Percentiles rank a stretch among this genome's conserved stretches.
Evolutionary conservation across 2,113 vertebrate species (phyloP).

Genomic region (Euleptes europaea): DNA sequence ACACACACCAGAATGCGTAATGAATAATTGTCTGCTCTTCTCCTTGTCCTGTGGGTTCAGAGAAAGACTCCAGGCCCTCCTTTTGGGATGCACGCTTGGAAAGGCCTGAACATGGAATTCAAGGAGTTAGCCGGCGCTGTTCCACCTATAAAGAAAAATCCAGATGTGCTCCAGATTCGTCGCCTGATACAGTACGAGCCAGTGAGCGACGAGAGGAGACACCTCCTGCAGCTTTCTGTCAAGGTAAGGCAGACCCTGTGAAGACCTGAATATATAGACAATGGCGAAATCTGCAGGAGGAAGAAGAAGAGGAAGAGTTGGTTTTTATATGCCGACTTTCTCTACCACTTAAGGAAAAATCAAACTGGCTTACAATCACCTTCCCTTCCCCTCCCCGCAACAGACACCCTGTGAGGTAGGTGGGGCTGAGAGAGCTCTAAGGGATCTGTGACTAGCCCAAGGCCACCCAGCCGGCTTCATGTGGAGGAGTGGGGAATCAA

Average conservation of each 20-base stretch:
- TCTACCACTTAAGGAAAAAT: no score
- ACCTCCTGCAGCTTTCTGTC: constrained; percentile 78
- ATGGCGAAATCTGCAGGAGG: no score
- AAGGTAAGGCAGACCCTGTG: constrained; percentile 75
- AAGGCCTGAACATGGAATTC: constrained; percentile 67
- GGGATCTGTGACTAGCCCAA: no score
- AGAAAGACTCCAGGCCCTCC: constrained; percentile 66
- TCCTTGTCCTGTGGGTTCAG: constrained; percentile 61
- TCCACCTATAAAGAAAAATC: constrained; percentile 69
- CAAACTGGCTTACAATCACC: no score
- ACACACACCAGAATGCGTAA: background rate
- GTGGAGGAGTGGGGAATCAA: no score
- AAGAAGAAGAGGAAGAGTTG: no score
- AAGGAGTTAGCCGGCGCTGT: constrained; percentile 1
- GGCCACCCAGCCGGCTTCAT: no score
- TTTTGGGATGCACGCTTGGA: constrained; percentile 65
- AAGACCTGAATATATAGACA: background rate
- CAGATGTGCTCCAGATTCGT: constrained; percentile 82
- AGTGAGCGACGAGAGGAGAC: constrained; percentile 65
- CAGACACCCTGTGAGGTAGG: no score
- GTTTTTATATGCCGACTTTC: no score
- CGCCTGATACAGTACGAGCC: constrained; percentile 81
- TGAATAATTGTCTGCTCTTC: background rate
- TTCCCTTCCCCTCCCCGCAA: no score
- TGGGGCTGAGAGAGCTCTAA: no score